A percentile compares a stretch with the other conserved stretches of the same genome.
phyloP scores from a whole-genome alignment of 2,797 vertebrate species.

The Notoglanidium macrostoma region DNA sequence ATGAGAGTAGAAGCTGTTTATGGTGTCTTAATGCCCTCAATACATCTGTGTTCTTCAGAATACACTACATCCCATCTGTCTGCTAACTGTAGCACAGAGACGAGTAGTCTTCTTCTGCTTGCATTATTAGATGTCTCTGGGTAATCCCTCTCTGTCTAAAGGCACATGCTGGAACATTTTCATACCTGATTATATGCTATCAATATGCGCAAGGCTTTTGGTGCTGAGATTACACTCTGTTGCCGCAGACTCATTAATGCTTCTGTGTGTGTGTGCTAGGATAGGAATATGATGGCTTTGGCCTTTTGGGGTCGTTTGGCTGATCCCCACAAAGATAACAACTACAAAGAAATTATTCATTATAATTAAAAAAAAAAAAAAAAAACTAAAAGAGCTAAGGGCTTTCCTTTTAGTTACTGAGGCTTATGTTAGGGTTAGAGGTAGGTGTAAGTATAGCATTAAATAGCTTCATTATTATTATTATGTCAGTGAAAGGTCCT shows the following conservation, averaged over 20 bases:
- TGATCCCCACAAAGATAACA: not conserved
- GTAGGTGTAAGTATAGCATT: not conserved
- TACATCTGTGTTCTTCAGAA: conserved; percentile 4
- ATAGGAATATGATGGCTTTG: not conserved
- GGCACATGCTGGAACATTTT: not conserved
- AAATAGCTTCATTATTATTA: not conserved
- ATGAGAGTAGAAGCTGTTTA: not conserved
- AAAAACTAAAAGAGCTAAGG: not conserved
- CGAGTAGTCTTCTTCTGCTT: conserved; percentile 7
- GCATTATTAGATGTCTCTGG: conserved; percentile 5
- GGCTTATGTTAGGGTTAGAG: not conserved
- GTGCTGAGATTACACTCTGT: not conserved
- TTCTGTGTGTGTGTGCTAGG: not conserved
- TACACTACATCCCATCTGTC: not conserved
- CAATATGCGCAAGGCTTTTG: not conserved
- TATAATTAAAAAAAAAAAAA: too few relatives aligned
- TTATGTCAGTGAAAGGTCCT: not conserved
- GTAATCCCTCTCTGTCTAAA: conserved; percentile 2
- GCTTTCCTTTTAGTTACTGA: not conserved
- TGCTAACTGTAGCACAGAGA: not conserved
- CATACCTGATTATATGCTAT: not conserved
- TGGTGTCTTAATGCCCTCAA: conserved; percentile 16
- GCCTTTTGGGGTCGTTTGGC: not conserved
- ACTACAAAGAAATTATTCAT: too few relatives aligned
- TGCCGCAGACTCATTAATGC: conserved; percentile 15